Percentiles rank a stretch among this genome's conserved stretches.
Conservation (phyloP, 2,797 vertebrate genomes). For the Sarcoramphus papa region DNA sequence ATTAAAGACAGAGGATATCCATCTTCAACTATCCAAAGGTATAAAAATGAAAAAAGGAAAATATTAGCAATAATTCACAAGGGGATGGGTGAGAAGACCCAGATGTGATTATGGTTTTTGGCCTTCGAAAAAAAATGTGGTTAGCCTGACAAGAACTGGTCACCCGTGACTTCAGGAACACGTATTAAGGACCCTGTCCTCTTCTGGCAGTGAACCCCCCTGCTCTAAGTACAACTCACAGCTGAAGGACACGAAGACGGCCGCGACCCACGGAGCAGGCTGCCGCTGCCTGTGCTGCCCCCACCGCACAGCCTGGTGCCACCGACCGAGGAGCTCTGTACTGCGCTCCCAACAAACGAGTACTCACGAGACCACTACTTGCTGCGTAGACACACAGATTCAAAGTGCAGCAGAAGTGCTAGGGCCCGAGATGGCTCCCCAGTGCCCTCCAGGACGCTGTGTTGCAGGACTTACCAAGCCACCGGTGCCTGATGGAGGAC, state of each 20-base stretch:
- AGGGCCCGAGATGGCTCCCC: not conserved
- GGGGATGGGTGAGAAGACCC: not conserved
- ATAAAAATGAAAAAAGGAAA: constrained; percentile 14
- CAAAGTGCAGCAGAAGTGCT: not conserved
- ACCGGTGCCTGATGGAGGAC: accelerated
- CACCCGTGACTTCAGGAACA: not conserved
- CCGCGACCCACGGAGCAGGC: accelerated
- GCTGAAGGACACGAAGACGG: accelerated
- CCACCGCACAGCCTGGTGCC: not conserved
- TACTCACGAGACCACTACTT: accelerated
- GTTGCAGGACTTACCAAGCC: not conserved
- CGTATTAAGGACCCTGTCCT: not conserved
- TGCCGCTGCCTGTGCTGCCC: too few relatives aligned
- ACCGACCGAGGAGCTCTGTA: accelerated
- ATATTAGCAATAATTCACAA: constrained; percentile 8
- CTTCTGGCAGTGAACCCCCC: not conserved
- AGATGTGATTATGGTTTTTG: not conserved
- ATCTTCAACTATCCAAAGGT: not conserved
- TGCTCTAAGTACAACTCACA: not conserved
- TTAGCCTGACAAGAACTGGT: not conserved
- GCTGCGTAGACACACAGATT: accelerated
- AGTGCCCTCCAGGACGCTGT: not conserved
- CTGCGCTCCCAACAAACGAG: not conserved
- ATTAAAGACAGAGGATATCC: constrained; percentile 15
- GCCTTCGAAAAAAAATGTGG: not conserved